Base-by-base conservation (phyloP, 2,797 vertebrate species). In the Pseudomugil gertrudae region DNA sequence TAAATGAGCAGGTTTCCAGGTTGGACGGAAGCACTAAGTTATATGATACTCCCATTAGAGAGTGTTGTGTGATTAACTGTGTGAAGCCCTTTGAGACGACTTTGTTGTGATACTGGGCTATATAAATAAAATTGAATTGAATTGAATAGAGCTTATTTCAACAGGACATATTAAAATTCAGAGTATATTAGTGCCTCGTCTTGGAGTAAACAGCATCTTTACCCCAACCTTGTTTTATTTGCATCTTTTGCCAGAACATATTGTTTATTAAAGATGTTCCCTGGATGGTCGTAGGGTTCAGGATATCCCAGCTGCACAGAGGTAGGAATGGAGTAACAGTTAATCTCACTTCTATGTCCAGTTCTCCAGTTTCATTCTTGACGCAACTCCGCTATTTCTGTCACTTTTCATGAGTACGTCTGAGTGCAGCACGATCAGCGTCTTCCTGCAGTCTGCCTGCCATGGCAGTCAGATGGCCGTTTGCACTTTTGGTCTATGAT, bases 301-400 rank as follows among this genome's bases (percentile, higher is more conserved):
- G 47, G 33, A 58, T 58, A 58, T 58, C 64, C 64, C 55, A 52
- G 24, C 47, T 0, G 14, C 19, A 30, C 48, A 24, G 48, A 35
- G 23, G 50, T 35, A 57, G 27, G 66, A 27, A 53, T 43, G 35
- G 24, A 1, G 45, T 30, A 29, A 29, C 29, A 21, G 35, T 35
- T 24, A 36, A 45, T 58, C 7, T 45, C 40, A 51, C 33, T 24
- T 19, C 23, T 35, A 54, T 48, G 38, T 57, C 65, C 8, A 8
- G 65, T 35, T 54, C 66, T 68, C 66, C 45, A 50, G 43, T 67
- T 56, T 62, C 60, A 52, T 53, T 59, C 65, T 52, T 59, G 48
- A 68, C 1, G 36, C 57, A 60, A 57, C 50, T 61, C 56, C 19
- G 56, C 70, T 72, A 59, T 66, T 60, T 48, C 29, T 54, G 57